Base-by-base conservation (phyloP, 2,797 vertebrate genomes). In the Falco concolor region DNA sequence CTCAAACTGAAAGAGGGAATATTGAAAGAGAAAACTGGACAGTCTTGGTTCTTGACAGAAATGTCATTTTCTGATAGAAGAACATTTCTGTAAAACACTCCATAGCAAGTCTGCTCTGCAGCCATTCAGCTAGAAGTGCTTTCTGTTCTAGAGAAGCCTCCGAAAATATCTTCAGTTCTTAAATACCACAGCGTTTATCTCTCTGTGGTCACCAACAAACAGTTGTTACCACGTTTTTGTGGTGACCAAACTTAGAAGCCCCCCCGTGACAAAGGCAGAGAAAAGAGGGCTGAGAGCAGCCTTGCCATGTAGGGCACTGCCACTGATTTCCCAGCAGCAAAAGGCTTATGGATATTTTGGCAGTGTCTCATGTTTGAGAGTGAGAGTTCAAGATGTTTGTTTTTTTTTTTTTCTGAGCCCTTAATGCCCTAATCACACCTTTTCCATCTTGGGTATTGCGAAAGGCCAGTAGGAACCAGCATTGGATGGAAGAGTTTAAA, bases 181-280 rank as follows among this genome's bases (percentile, higher is more conserved):
- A 93, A 95, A 94, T 92, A 84, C 88, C 80, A 42, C 6, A 23
- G 45, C 83, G 88, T 95, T 96, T 96, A 82, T 93, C 87, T 93
- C 93, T 74, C 93, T 94, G 96, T 95, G 94, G 88, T 92, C 90
- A 95, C 72, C 84, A 92, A 74, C 80, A 89, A 90, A 87, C 93
- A 96, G 90, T 95, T 96, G 90, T 92, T 90, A 79, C 91, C 53
- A 30, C 10, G 12, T 87, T 96, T 94, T 95, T 93, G 77, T 64
- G 88, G 74, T 92, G 57, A 61, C 68, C 91, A 87, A 95, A 91
- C 95, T 95, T 94, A 95, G 94, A 94, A 93, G 72, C 77, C 85
- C 83, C 83, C 60, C 67, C 68, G 77, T 53, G 70, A 77, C 0
- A 2, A 70, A 60, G 61, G 30, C 63, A 91, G 59, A 70, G 63